A percentile compares a stretch with the other conserved stretches of the same genome.
These are phyloP conservation scores for Lathamus discolor DNA, from an alignment of 2,113 vertebrate genomes.

Conservation along the genomic window DNA sequence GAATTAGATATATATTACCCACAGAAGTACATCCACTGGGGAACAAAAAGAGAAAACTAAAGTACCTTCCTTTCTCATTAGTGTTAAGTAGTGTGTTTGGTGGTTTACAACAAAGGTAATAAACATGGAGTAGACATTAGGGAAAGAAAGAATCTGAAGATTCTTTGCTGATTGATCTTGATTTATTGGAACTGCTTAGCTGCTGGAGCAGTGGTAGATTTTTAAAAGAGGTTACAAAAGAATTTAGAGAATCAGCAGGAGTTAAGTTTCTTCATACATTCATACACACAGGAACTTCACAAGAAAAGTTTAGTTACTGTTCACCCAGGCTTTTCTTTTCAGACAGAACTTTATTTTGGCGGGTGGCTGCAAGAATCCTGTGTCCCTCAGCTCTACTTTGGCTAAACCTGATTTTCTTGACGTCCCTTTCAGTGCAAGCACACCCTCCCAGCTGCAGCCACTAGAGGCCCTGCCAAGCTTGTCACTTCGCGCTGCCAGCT, in stretches of 20 bases:
- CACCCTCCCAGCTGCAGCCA: not conserved
- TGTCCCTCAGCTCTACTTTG: not conserved
- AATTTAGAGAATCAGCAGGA: not conserved
- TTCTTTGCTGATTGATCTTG: not conserved
- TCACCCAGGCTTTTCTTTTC: not conserved
- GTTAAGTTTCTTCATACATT: not conserved
- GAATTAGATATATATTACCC: not conserved
- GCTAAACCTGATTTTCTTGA: not conserved
- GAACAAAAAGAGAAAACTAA: not conserved
- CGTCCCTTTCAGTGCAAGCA: not conserved
- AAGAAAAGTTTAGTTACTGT: not conserved
- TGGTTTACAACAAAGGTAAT: not conserved
- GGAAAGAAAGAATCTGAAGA: not conserved
- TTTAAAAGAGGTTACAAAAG: not conserved
- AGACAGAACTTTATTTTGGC: not conserved
- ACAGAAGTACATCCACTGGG: not conserved
- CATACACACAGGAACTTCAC: not conserved
- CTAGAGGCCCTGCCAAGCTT: conserved; percentile 39
- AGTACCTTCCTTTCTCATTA: not conserved
- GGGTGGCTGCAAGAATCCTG: fast-evolving
- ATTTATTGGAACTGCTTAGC: not conserved
- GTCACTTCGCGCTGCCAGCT: not conserved
- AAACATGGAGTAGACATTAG: not conserved
- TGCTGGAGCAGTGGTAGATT: not conserved
- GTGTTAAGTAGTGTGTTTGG: not conserved